phyloP scores from a whole-genome alignment of 92 coral and sea anemone species.

The Muricea muricata region DNA sequence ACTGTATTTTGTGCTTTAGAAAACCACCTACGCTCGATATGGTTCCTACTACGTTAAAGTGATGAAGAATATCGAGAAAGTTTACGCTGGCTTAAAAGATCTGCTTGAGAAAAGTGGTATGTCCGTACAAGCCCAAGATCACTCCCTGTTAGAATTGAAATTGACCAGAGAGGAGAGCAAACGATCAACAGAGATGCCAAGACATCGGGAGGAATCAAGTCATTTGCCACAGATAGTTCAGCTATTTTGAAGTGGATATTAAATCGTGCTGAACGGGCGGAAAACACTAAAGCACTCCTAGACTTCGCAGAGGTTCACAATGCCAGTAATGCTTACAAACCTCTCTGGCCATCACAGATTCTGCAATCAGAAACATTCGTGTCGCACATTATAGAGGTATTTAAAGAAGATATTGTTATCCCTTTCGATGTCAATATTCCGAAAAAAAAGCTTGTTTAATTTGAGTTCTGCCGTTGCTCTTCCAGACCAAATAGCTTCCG shows the following conservation, averaged over 20 bases:
- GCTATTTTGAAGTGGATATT: constrained; percentile 15
- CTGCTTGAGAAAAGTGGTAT: neutral
- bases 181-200: constrained; percentile 14
- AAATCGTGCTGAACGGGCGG: constrained; percentile 7
- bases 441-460: too few species aligned
- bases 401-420: too few species aligned
- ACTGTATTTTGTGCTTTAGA: neutral
- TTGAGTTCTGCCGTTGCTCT: constrained; percentile 16
- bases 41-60: neutral
- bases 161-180: constrained; percentile 8
- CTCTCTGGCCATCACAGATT: too few species aligned
- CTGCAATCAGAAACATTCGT: too few species aligned
- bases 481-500: constrained; percentile 11
- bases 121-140: constrained; percentile 19
- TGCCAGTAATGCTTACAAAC: too few species aligned
- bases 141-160: neutral
- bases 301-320: constrained; percentile 18
- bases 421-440: too few species aligned
- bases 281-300: constrained; percentile 15
- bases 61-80: neutral
- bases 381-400: too few species aligned
- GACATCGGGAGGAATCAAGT: neutral
- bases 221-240: neutral
- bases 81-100: neutral
- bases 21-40: neutral